Percentiles rank a stretch among this genome's conserved stretches.
phyloP scores from a whole-genome alignment of 2,888 invertebrate genomes.

The Formica aserva region DNA sequence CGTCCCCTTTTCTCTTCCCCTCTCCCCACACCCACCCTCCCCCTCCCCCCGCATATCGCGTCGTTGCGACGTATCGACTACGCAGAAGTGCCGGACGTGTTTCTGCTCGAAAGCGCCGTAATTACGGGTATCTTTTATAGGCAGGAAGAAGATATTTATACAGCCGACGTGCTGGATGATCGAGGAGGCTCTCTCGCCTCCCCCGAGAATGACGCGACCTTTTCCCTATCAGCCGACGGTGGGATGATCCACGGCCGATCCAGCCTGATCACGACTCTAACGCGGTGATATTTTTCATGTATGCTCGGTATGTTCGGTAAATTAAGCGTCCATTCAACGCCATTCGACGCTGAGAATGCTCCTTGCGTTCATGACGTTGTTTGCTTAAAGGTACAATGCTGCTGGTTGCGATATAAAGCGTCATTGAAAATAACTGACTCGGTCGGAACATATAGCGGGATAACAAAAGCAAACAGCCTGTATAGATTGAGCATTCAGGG shows the following conservation, averaged over 20 bases:
- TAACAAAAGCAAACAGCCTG: slow-evolving; percentile 47
- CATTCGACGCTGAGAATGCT: slow-evolving; percentile 68
- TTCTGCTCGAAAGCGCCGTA: slow-evolving; percentile 80
- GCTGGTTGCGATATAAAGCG: slow-evolving; percentile 62
- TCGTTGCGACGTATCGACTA: slow-evolving; percentile 62
- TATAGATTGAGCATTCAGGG: slow-evolving; percentile 44
- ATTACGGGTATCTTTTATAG: slow-evolving; percentile 84
- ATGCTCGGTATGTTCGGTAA: slow-evolving; percentile 48
- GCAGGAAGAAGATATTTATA: slow-evolving; percentile 84
- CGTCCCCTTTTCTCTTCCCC: not conserved
- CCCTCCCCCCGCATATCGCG: slow-evolving; percentile 6
- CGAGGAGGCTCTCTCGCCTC: slow-evolving; percentile 75
- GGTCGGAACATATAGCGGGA: slow-evolving; percentile 60
- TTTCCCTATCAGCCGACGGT: slow-evolving; percentile 69
- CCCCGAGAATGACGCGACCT: slow-evolving; percentile 78
- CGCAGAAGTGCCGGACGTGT: slow-evolving; percentile 76
- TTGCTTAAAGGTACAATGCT: slow-evolving; percentile 72
- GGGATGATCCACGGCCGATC: slow-evolving; percentile 57
- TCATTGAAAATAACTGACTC: slow-evolving; percentile 56
- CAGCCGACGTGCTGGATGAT: slow-evolving; percentile 83
- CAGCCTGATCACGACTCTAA: slow-evolving; percentile 50
- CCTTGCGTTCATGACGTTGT: slow-evolving; percentile 68
- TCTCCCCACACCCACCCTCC: not conserved
- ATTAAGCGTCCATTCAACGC: slow-evolving; percentile 74
- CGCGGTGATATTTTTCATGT: slow-evolving; percentile 44